Evolutionary conservation across 2,797 vertebrate genomes (phyloP).

Genomic region (Zonotrichia albicollis): DNA sequence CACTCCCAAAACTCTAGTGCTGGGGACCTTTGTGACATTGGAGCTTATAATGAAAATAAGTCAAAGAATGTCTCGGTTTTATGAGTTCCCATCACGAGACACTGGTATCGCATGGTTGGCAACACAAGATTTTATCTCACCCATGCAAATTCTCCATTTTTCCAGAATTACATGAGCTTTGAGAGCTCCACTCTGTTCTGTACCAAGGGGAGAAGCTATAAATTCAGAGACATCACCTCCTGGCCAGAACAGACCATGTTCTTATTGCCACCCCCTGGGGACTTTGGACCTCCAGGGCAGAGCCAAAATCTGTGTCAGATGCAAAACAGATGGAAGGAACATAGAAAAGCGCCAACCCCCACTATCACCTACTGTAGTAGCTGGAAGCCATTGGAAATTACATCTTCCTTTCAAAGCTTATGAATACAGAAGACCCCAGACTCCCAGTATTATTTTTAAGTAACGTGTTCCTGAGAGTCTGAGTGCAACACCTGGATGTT

Average conservation of each 20-base stretch:
- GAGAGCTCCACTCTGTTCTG: neutral
- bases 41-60: neutral
- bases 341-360: neutral
- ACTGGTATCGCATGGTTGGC: neutral
- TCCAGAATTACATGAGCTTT: neutral
- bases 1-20: neutral
- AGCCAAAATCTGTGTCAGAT: neutral
- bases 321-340: neutral
- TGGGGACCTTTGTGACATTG: neutral
- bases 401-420: neutral
- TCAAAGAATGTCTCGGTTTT: neutral
- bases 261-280: neutral
- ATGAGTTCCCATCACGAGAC: neutral
- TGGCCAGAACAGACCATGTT: fast-evolving
- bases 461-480: neutral
- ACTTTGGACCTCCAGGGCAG: neutral
- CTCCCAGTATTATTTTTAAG: neutral
- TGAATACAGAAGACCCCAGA: neutral
- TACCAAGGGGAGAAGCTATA: neutral
- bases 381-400: neutral
- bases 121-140: neutral
- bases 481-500: neutral
- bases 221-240: fast-evolving
- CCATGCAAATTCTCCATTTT: neutral
- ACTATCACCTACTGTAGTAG: neutral